Conservation (phyloP, 2,888 invertebrate genomes). For the Eupithecia exiguata region DNA sequence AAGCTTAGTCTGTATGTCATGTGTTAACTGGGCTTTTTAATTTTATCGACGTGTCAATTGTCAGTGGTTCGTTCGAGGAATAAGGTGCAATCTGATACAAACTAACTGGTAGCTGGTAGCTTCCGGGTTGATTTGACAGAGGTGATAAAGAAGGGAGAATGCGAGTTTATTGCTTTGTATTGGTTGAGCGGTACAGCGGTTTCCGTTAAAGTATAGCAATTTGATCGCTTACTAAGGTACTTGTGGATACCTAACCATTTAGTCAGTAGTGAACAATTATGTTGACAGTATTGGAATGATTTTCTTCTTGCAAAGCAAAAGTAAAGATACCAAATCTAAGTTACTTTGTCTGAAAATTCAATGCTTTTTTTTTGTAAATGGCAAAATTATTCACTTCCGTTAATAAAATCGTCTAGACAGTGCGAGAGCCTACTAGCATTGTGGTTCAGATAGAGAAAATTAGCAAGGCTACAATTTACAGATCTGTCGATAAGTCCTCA, state of each 20-base stretch:
- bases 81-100: slow-evolving; percentile 29
- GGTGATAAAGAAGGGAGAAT: background rate
- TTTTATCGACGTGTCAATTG: slow-evolving; percentile 58
- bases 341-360: background rate
- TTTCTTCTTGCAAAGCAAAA: background rate
- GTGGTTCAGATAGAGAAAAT: slow-evolving; percentile 6
- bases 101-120: slow-evolving; percentile 30
- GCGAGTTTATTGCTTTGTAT: background rate
- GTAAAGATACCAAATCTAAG: background rate
- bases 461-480: slow-evolving; percentile 12
- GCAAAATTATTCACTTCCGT: background rate
- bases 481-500: slow-evolving; percentile 15
- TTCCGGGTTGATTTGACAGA: background rate
- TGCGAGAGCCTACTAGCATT: background rate
- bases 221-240: background rate
- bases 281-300: no score
- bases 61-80: slow-evolving; percentile 33
- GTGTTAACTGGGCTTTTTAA: slow-evolving; percentile 56
- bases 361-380: background rate
- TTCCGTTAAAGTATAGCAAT: no score
- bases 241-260: no score
- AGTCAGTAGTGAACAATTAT: no score
- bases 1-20: slow-evolving; percentile 61
- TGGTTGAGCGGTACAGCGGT: no score
- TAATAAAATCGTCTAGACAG: slow-evolving; percentile 3